A percentile compares a stretch with the other conserved stretches of the same genome.
Evolutionary conservation across 2,888 invertebrate species (phyloP).

Genomic region (Tricholauxania praeusta): DNA sequence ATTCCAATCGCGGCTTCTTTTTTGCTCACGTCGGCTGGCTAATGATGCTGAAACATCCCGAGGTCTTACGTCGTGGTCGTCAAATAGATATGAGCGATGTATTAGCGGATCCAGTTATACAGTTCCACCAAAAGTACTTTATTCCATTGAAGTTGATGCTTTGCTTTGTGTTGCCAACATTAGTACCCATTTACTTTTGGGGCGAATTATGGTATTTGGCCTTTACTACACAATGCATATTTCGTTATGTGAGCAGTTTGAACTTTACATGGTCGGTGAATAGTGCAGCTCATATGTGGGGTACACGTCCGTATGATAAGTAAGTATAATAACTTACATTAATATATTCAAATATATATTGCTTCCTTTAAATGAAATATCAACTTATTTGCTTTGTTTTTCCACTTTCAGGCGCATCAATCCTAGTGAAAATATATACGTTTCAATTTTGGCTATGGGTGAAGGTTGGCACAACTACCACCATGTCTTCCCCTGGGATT

Average conservation of each 20-base stretch:
- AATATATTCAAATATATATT: too few relatives aligned
- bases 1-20: constrained; percentile 86
- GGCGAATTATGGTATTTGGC: constrained; percentile 76
- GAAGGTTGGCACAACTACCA: constrained; percentile 97
- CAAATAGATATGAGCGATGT: constrained; percentile 88
- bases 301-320: constrained; percentile 80
- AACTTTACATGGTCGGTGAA: constrained; percentile 93
- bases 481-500: constrained; percentile 94
- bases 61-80: constrained; percentile 81
- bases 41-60: constrained; percentile 89
- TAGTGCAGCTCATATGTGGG: constrained; percentile 86
- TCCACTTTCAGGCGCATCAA: constrained; percentile 74
- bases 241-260: constrained; percentile 80
- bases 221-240: constrained; percentile 74
- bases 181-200: constrained; percentile 79
- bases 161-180: constrained; percentile 80
- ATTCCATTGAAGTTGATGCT: constrained; percentile 73
- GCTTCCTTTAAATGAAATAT: not conserved
- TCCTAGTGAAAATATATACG: constrained; percentile 81
- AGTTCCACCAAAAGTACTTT: constrained; percentile 84
- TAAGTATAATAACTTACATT: constrained; percentile 62
- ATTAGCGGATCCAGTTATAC: constrained; percentile 78
- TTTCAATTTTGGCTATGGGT: constrained; percentile 80
- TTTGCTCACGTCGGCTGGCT: constrained; percentile 96
- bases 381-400: constrained; percentile 6